Conservation (phyloP, 2,113 vertebrate genomes). For the Jacana jacana region DNA sequence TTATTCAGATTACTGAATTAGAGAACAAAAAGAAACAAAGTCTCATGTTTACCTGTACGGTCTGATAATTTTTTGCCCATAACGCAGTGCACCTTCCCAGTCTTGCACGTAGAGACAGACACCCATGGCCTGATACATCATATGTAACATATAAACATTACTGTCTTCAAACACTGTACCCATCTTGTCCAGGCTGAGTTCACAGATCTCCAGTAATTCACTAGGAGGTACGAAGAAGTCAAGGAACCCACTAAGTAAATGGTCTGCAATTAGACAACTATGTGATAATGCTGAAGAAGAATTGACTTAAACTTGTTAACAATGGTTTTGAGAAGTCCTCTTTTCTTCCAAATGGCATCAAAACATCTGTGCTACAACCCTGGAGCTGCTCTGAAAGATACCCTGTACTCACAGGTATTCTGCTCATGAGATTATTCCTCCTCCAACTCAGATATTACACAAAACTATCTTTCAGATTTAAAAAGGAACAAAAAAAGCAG, state of each 20-base stretch:
- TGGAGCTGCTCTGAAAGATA: not conserved
- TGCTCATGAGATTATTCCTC: not conserved
- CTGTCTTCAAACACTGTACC: constrained; percentile 84
- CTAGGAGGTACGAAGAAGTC: constrained; percentile 83
- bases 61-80: constrained; percentile 90
- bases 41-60: constrained; percentile 84
- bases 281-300: not conserved
- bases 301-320: not conserved
- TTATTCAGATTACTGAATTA: not conserved
- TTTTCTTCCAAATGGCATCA: not conserved
- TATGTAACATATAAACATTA: constrained; percentile 95
- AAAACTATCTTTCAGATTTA: not conserved
- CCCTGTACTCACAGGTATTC: not conserved
- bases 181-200: constrained; percentile 94
- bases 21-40: not conserved
- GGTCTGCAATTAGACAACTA: not conserved
- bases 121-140: constrained; percentile 99
- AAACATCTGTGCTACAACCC: not conserved
- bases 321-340: not conserved
- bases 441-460: not conserved
- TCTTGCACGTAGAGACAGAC: constrained; percentile 89
- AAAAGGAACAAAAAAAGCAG: not conserved
- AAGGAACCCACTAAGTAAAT: constrained; percentile 68
- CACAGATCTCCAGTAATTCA: constrained; percentile 93
- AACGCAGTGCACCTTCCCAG: constrained; percentile 83